Percentiles rank a stretch among this genome's conserved stretches.
These are phyloP conservation scores for Cnemophilus loriae DNA, from an alignment of 2,113 vertebrate genomes.

Conservation along the genomic window DNA sequence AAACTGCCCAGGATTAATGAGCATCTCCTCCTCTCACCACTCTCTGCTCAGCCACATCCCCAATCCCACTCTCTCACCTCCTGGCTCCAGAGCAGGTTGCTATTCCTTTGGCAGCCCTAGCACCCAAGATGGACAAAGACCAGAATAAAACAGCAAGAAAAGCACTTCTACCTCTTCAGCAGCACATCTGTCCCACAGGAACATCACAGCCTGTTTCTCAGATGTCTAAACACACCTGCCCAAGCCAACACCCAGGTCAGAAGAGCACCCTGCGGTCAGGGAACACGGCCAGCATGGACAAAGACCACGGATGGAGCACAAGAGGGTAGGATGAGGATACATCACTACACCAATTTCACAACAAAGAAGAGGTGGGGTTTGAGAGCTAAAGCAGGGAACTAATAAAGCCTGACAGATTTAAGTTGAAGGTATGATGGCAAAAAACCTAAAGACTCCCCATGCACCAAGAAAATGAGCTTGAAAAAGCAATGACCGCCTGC, in stretches of 20 bases:
- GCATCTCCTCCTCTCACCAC: neutral
- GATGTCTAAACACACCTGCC: neutral
- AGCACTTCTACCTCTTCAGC: neutral
- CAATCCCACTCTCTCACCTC: accelerated
- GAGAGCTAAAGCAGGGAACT: neutral
- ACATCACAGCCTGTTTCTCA: neutral
- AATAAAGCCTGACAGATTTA: neutral
- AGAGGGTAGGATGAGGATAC: neutral
- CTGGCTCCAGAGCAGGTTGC: neutral
- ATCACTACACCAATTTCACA: neutral
- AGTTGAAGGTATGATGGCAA: neutral
- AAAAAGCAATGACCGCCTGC: neutral
- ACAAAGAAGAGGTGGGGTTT: neutral
- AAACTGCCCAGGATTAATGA: neutral
- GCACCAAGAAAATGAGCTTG: neutral
- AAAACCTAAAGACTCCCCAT: neutral
- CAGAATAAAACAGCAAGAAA: neutral
- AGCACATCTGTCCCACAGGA: neutral
- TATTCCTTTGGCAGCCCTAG: neutral
- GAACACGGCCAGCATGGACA: accelerated
- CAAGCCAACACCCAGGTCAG: neutral
- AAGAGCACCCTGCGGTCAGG: neutral
- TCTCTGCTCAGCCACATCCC: neutral
- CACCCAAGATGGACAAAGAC: neutral
- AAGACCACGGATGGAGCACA: neutral